A percentile compares a stretch with the other conserved stretches of the same genome.
Conservation (phyloP, 2,797 vertebrate genomes). For the Sebastes glaucus region DNA sequence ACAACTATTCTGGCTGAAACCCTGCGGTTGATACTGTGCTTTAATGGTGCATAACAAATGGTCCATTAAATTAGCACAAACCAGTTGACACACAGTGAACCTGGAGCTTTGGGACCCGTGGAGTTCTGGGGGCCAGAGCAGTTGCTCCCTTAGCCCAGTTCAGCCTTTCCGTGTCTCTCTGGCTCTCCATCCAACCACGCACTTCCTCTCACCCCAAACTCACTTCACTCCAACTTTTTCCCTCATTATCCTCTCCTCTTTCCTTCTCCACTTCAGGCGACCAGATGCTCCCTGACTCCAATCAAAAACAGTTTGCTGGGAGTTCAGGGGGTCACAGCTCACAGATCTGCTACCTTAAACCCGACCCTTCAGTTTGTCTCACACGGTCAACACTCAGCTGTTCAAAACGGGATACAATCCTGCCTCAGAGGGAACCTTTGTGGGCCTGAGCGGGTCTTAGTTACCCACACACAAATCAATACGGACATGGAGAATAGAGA, state of each 20-base stretch:
- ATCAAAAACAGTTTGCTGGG: neutral
- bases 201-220: neutral
- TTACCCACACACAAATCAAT: slow-evolving; percentile 73
- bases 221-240: neutral
- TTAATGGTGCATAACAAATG: neutral
- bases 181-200: neutral
- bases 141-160: neutral
- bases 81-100: neutral
- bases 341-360: slow-evolving; percentile 1
- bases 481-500: slow-evolving; percentile 35
- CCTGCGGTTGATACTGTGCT: neutral
- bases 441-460: slow-evolving; percentile 31
- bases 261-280: neutral
- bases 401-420: slow-evolving; percentile 23
- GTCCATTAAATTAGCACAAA: neutral
- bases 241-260: neutral
- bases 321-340: slow-evolving; percentile 11
- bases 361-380: neutral
- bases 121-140: neutral
- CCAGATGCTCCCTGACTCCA: neutral
- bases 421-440: slow-evolving; percentile 18
- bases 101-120: neutral
- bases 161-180: neutral
- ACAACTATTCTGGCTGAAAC: neutral
- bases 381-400: neutral